Conservation (phyloP, 2,888 invertebrate genomes). For the Drosophila crucigera region DNA sequence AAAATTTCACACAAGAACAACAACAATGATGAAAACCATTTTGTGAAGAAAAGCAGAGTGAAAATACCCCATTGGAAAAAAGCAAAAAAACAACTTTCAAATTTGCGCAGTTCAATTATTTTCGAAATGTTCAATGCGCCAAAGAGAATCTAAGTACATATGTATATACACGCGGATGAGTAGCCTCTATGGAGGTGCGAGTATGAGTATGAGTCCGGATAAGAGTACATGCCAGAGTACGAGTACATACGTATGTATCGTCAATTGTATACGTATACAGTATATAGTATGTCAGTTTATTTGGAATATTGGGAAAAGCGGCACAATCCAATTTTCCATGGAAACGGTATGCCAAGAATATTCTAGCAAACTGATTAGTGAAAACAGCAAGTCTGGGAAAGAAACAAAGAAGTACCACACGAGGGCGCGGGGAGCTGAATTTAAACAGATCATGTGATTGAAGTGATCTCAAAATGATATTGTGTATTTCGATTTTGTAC, state of each 20-base stretch:
- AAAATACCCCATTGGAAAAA: conserved; percentile 33
- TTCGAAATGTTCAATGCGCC: conserved; percentile 39
- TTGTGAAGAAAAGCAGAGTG: conserved; percentile 45
- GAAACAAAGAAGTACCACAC: conserved; percentile 17
- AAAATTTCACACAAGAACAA: conserved; percentile 57
- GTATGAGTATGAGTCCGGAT: not conserved
- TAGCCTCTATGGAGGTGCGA: conserved; percentile 7
- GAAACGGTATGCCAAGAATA: conserved; percentile 40
- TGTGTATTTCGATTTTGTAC: conserved; percentile 7
- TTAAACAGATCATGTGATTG: conserved; percentile 26
- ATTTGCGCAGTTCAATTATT: conserved; percentile 78
- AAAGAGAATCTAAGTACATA: conserved; percentile 34
- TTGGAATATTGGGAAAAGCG: conserved; percentile 37
- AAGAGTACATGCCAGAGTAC: not conserved
- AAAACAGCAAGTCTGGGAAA: conserved; percentile 34
- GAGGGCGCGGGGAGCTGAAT: not conserved
- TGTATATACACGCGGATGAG: conserved; percentile 15
- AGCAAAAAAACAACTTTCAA: conserved; percentile 48
- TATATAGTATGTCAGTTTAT: conserved; percentile 19
- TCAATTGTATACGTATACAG: not conserved
- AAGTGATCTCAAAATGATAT: conserved; percentile 27
- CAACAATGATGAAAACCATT: conserved; percentile 2
- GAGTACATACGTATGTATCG: conserved; percentile 5
- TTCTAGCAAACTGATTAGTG: conserved; percentile 51
- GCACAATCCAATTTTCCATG: conserved; percentile 41